phyloP scores from a whole-genome alignment of 2,797 vertebrate genomes.

The Enteromius thamalakanensis region DNA sequence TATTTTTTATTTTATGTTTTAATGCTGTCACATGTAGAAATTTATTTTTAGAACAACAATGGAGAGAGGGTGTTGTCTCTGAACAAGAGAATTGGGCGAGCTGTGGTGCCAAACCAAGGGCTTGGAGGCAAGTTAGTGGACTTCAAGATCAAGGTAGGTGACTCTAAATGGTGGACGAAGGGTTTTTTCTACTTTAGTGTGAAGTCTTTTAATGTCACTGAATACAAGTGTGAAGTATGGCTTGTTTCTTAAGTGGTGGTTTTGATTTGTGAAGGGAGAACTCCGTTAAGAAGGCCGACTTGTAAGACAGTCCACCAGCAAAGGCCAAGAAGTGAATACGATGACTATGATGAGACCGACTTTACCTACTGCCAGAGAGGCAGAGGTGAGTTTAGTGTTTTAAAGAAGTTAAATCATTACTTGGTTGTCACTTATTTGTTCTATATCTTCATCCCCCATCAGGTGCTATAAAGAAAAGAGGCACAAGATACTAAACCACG shows the following conservation, averaged over 20 bases:
- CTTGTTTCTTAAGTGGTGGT: neutral
- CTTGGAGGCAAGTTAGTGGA: conserved; percentile 47
- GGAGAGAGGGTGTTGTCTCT: conserved; percentile 41
- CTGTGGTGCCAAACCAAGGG: conserved; percentile 55
- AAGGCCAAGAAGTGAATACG: conserved; percentile 60
- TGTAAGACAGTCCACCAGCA: conserved; percentile 62
- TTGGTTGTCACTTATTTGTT: neutral
- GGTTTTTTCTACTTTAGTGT: neutral
- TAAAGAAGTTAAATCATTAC: neutral
- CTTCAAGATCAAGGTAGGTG: conserved; percentile 60
- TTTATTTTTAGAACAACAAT: conserved; percentile 46
- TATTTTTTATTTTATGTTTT: neutral
- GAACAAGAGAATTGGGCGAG: conserved; percentile 61
- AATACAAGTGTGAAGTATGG: neutral
- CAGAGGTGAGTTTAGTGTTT: conserved; percentile 58
- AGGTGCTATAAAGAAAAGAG: conserved; percentile 68
- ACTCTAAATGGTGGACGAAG: too few species aligned
- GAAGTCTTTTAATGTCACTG: neutral
- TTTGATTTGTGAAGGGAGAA: conserved; percentile 40
- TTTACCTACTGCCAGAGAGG: conserved; percentile 60
- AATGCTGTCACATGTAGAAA: neutral
- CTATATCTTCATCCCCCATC: conserved; percentile 17
- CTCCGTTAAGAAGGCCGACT: conserved; percentile 49
- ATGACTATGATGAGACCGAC: conserved; percentile 56
- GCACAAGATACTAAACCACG: conserved; percentile 63